Percentiles rank a stretch among this genome's conserved stretches.
phyloP scores from a whole-genome alignment of 2,888 invertebrate genomes.

The Colostygia pectinataria region DNA sequence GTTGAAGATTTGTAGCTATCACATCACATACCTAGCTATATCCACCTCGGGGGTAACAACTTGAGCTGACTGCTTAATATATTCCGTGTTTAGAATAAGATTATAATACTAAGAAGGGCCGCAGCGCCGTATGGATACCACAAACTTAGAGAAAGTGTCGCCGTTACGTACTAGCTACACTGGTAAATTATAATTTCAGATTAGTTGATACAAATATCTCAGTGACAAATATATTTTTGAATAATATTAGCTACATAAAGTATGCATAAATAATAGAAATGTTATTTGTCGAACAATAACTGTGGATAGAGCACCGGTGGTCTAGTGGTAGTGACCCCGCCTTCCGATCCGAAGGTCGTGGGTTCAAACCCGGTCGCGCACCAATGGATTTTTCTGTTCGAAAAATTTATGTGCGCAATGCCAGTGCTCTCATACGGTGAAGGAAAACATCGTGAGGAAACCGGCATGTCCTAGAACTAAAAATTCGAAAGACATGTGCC shows the following conservation, averaged over 20 bases:
- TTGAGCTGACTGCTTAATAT: slow-evolving; percentile 62
- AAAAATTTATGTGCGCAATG: too few species aligned
- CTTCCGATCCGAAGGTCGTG: too few species aligned
- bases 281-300: background rate
- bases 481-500: too few species aligned
- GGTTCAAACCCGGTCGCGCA: too few species aligned
- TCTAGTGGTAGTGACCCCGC: too few species aligned
- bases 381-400: too few species aligned
- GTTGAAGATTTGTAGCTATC: slow-evolving; percentile 21
- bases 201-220: slow-evolving; percentile 38
- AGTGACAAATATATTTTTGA: slow-evolving; percentile 16
- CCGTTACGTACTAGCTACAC: slow-evolving; percentile 45
- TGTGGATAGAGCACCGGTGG: too few species aligned
- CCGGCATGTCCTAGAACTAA: too few species aligned
- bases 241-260: too few species aligned
- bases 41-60: slow-evolving; percentile 39
- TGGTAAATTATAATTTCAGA: slow-evolving; percentile 73
- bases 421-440: too few species aligned
- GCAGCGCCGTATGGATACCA: slow-evolving; percentile 48
- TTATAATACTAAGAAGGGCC: slow-evolving; percentile 77
- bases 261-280: too few species aligned
- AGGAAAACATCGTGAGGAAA: too few species aligned
- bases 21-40: slow-evolving; percentile 11
- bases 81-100: slow-evolving; percentile 80
- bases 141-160: slow-evolving; percentile 52